Base-by-base conservation (phyloP, 2,888 invertebrate genomes). In the Dendrolimus houi region DNA sequence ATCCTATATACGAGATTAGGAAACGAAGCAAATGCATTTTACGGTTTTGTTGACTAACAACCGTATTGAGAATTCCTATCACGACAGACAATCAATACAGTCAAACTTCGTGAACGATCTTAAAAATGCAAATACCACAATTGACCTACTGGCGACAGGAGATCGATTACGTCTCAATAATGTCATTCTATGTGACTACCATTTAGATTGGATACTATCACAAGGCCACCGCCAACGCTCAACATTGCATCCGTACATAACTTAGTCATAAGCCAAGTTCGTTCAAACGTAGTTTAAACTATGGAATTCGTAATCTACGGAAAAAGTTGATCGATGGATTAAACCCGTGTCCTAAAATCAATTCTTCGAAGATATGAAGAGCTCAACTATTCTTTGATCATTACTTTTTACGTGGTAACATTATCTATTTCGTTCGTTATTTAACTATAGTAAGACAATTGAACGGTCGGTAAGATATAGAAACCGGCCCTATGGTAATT, bases 181-280 rank as follows among this genome's bases (percentile, higher is more conserved):
- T 67, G 72, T 70, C 71, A 71, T 69, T 67, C 63, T 60, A 58
- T 60, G 54, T 65, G 63, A 69, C 72, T 69, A 67, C 61, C 62
- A 68, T 69, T 69, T 62, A 66, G 65, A 68, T 64, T 60, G 47
- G 67, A n/a, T 63, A 59, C 29, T 57, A 59, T 61, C 55, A 59
- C 62, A 64, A 65, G 61, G 61, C 59, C 63, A 59, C 29, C 54
- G 56, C 57, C 52, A 41, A 17, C 55, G 55, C 29, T 29, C 54
- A 54, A 58, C 53, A 54, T 58, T 54, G 53, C 53, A 52, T 58
- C 56, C 52, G 47, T 56, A 64, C 56, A 58, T 57, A 60, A 60
- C 60, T 58, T 77, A 77, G 75, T 66, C 75, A 72, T 29, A 29
- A 29, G 29, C 6, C 29, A 29, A 29, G 29, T 29, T 29, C 29